phyloP scores from a whole-genome alignment of 2,888 invertebrate species.

The Subacronicta megacephala region DNA sequence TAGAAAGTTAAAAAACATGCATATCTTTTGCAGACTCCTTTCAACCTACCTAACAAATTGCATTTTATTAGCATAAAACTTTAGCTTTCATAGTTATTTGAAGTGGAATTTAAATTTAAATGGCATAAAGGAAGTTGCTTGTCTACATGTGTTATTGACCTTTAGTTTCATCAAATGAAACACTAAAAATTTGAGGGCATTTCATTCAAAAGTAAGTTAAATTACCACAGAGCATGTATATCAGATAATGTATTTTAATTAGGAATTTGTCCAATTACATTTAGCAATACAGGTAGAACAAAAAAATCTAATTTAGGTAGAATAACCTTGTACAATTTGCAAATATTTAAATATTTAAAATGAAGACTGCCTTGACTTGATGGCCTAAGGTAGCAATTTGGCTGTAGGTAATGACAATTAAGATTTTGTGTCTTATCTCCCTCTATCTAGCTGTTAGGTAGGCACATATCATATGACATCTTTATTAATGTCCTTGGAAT shows the following conservation, averaged over 20 bases:
- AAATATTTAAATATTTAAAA: conserved; percentile 77
- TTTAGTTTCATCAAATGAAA: conserved; percentile 62
- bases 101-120: conserved; percentile 73
- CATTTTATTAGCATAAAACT: conserved; percentile 86
- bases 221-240: no score
- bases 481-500: conserved; percentile 59
- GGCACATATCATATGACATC: conserved; percentile 54
- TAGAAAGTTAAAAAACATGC: conserved; percentile 85
- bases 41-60: conserved; percentile 86
- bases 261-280: conserved; percentile 46
- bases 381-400: conserved; percentile 69
- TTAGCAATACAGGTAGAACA: conserved; percentile 51
- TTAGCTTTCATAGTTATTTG: conserved; percentile 82
- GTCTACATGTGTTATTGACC: conserved; percentile 71
- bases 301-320: conserved; percentile 61
- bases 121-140: conserved; percentile 72
- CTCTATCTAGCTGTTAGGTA: conserved; percentile 55
- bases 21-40: conserved; percentile 82
- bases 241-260: conserved; percentile 19
- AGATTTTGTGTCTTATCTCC: conserved; percentile 62
- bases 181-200: conserved; percentile 21
- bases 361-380: conserved; percentile 75
- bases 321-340: conserved; percentile 76
- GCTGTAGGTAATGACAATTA: conserved; percentile 63
- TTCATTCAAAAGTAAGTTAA: background rate